phyloP scores from a whole-genome alignment of 2,113 vertebrate genomes.

The Cricetomys ansorgei region DNA sequence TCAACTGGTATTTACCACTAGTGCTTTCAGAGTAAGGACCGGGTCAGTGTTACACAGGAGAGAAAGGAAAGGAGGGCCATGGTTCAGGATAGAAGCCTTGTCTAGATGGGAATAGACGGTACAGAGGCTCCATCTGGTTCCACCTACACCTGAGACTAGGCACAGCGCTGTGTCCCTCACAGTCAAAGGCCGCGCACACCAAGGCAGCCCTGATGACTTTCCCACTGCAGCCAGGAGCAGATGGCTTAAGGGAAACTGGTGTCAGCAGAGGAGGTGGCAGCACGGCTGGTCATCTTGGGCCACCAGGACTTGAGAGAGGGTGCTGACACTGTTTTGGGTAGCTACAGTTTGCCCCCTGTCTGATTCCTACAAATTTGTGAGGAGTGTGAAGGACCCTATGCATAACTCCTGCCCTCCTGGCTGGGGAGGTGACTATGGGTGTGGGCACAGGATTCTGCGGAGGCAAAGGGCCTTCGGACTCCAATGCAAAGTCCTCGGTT shows the following conservation, averaged over 20 bases:
- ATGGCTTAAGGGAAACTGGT: neutral
- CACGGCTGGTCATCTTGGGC: neutral
- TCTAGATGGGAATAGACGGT: neutral
- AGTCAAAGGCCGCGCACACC: neutral
- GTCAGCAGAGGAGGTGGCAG: neutral
- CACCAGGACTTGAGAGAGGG: neutral
- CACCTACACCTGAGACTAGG: neutral
- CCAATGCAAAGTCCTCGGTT: too few relatives aligned
- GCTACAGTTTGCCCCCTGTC: neutral
- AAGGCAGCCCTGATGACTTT: neutral
- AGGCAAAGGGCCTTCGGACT: too few relatives aligned
- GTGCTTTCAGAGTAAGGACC: fast-evolving
- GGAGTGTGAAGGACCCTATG: neutral
- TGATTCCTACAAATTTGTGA: too few relatives aligned
- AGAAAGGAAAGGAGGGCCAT: neutral
- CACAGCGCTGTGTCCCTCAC: neutral
- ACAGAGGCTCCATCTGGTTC: neutral
- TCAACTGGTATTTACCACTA: neutral
- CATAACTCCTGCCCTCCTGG: neutral
- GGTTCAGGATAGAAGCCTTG: neutral
- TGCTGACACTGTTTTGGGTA: neutral
- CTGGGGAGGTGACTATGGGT: neutral
- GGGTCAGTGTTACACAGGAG: neutral
- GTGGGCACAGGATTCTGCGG: neutral
- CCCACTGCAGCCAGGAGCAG: neutral